These are phyloP conservation scores for Argyresthia albistria DNA, from an alignment of 2,888 invertebrate species.

Conservation along the genomic window DNA sequence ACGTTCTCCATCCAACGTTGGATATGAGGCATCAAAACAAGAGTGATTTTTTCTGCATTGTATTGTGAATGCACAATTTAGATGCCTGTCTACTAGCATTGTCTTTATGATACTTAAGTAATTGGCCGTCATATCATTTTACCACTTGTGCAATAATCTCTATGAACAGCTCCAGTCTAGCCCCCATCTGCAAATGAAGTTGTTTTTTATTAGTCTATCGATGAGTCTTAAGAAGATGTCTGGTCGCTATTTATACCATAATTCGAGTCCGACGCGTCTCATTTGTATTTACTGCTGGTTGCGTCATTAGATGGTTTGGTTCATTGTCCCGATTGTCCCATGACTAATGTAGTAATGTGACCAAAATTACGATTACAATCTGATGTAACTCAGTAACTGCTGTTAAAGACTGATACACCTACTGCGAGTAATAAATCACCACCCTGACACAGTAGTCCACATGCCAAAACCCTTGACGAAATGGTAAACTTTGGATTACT, in stretches of 20 bases:
- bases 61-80: no score
- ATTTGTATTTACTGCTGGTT: neutral
- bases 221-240: neutral
- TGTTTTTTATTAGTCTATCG: conserved; percentile 13
- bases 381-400: neutral
- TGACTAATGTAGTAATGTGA: neutral
- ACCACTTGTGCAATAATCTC: conserved; percentile 46
- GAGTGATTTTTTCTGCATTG: no score
- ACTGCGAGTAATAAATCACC: neutral
- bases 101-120: conserved; percentile 45
- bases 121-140: conserved; percentile 42
- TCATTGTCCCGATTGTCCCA: neutral
- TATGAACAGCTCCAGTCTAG: conserved; percentile 18
- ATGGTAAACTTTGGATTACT: no score
- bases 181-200: conserved; percentile 5
- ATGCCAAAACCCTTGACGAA: no score
- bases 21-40: no score
- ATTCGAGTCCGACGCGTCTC: neutral
- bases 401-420: neutral
- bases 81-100: no score
- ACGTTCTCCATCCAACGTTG: no score
- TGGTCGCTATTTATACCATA: neutral
- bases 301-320: neutral
- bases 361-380: no score
- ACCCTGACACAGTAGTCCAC: no score